Evolutionary conservation across 2,888 invertebrate species (phyloP).

Genomic region (Nomada hirtipes): DNA sequence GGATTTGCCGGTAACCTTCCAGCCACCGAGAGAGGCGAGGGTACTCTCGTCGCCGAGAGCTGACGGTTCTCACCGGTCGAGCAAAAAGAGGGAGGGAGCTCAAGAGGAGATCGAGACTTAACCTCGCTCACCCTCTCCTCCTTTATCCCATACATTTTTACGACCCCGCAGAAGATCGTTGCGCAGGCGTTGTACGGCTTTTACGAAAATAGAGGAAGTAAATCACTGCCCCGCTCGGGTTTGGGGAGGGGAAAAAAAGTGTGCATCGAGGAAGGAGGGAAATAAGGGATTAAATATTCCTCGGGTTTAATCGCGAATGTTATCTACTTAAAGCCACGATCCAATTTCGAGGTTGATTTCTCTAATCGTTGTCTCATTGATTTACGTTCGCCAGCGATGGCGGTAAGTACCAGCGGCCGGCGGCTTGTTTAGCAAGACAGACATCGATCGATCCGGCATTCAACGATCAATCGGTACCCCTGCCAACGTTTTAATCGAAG

Average conservation of each 20-base stretch:
- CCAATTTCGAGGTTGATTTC: not conserved
- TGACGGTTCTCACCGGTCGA: slow-evolving; percentile 36
- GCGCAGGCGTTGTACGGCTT: slow-evolving; percentile 49
- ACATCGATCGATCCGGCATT: not conserved
- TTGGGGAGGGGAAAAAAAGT: slow-evolving; percentile 9
- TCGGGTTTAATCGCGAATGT: too few relatives aligned
- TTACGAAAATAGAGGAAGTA: slow-evolving; percentile 46
- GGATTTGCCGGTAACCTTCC: slow-evolving; percentile 59
- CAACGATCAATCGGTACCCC: not conserved
- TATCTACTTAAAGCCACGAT: not conserved
- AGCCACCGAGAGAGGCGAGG: slow-evolving; percentile 21
- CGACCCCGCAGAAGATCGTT: slow-evolving; percentile 46
- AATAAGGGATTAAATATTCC: too few relatives aligned
- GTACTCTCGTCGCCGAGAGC: slow-evolving; percentile 29
- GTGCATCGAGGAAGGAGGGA: not conserved
- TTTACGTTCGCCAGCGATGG: not conserved
- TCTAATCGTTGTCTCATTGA: not conserved
- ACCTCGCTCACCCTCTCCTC: not conserved
- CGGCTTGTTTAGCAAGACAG: slow-evolving; percentile 3
- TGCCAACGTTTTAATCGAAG: slow-evolving; percentile 30
- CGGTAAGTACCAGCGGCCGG: not conserved
- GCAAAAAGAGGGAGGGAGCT: slow-evolving; percentile 5
- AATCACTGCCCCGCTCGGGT: slow-evolving; percentile 20
- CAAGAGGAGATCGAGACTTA: slow-evolving; percentile 26
- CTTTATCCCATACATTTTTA: slow-evolving; percentile 66